Evolutionary conservation across 92 coral and sea anemone genomes (phyloP), one percentile per base, ranked within the genome.

Genomic region (Muricea muricata): DNA sequence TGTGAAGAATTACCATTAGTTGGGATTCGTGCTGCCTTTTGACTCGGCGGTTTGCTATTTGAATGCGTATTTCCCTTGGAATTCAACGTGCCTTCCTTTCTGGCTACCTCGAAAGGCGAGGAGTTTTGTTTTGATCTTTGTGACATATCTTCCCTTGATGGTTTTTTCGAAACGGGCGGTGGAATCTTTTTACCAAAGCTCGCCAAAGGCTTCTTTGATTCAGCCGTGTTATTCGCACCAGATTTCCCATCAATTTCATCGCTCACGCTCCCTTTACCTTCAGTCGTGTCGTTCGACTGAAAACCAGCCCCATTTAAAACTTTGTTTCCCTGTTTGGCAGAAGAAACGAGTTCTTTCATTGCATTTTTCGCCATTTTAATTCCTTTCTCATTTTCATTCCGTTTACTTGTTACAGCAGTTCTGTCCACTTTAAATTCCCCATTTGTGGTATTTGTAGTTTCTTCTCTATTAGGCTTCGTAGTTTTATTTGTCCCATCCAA

Each of bases 131-230:
- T 57, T 20, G 13, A 28, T 20, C 11, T 24, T n/a, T 57, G 65
- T n/a, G n/a, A n/a, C 10, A 20, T 57, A 28, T 1, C 3, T 63
- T 63, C 37, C 23, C 30, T 63, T 0, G 37, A 29, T 1, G 70
- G 70, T 63, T 63, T 63, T 26, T 63, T 63, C 2, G 70, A 35
- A 26, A 63, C 70, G 13, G 70, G 70, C 21, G 70, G 70, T 12
- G 70, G 37, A 26, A 26, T 63, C 37, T 63, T 63, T 63, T 63
- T 63, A 1, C 18, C 37, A 25, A 63, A 28, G 12, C 23, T 32
- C 0, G 28, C 37, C 12, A 18, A 14, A 30, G 21, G 30, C 30
- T 63, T 63, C 12, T 17, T 14, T 17, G 37, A 28, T 25, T 10
- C 21, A 63, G 18, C 35, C 2, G 35, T 26, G 28, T 26, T 28